Conservation (phyloP, 2,888 invertebrate species). For the Sabatieria punctata region DNA sequence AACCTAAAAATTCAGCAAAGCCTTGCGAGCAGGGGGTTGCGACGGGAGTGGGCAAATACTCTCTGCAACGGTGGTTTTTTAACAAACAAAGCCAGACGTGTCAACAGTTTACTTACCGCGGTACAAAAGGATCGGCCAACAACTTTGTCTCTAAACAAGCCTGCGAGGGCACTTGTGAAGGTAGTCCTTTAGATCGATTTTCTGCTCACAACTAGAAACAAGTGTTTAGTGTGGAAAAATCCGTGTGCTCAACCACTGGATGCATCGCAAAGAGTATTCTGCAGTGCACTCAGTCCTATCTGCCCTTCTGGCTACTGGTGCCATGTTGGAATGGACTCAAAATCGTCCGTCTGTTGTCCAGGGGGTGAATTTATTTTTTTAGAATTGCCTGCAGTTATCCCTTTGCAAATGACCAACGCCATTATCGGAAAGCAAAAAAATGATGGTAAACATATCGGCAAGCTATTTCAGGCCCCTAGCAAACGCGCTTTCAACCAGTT, state of each 20-base stretch:
- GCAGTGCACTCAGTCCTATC: constrained; percentile 10
- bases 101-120: constrained; percentile 11
- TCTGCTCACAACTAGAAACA: background rate
- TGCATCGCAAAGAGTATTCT: constrained; percentile 11
- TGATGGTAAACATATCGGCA: too few species aligned
- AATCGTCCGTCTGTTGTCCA: constrained; percentile 25
- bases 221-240: background rate
- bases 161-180: constrained; percentile 22
- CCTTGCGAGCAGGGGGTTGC: background rate
- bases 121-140: constrained; percentile 25
- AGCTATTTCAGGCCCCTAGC: too few species aligned
- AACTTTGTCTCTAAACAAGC: constrained; percentile 21
- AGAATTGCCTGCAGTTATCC: too few species aligned
- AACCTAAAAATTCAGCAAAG: too few species aligned
- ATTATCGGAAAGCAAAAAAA: too few species aligned
- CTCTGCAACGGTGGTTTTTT: constrained; percentile 16
- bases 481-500: too few species aligned
- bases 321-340: constrained; percentile 24
- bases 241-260: background rate
- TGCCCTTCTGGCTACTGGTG: constrained; percentile 27
- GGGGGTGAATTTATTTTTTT: constrained; percentile 16
- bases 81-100: constrained; percentile 14
- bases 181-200: background rate
- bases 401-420: too few species aligned
- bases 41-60: background rate